Evolutionary conservation across 92 coral and sea anemone species (phyloP).

Genomic region (Parazoanthus swiftii): DNA sequence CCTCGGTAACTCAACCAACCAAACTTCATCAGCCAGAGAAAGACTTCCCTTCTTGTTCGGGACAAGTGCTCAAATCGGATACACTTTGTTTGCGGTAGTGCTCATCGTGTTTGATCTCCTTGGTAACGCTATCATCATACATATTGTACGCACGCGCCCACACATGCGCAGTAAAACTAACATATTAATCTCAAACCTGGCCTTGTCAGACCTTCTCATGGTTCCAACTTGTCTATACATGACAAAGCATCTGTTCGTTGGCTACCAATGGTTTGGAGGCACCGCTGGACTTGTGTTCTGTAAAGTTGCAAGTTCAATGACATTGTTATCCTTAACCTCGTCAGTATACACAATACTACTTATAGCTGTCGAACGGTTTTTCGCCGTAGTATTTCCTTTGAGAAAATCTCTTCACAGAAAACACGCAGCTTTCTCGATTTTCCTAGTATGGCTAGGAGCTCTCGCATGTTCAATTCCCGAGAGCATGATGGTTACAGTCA

Average conservation of each 20-base stretch:
- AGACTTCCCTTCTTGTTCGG: conserved; percentile 1
- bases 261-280: conserved; percentile 75
- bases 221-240: conserved; percentile 61
- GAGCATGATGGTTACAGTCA: conserved; percentile 52
- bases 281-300: conserved; percentile 68
- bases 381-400: conserved; percentile 64
- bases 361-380: conserved; percentile 74
- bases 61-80: conserved; percentile 46
- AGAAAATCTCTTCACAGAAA: conserved; percentile 47
- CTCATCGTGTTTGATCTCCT: conserved; percentile 56
- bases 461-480: conserved; percentile 64
- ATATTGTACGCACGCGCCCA: conserved; percentile 70
- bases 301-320: conserved; percentile 51
- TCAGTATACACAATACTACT: conserved; percentile 69
- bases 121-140: conserved; percentile 70
- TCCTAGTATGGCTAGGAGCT: conserved; percentile 58
- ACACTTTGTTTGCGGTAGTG: conserved; percentile 56
- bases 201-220: conserved; percentile 79
- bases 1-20: not conserved
- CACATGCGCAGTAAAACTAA: conserved; percentile 70
- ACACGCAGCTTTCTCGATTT: conserved; percentile 36
- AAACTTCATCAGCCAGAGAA: not conserved
- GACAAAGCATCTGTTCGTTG: conserved; percentile 57
- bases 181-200: conserved; percentile 69
- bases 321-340: conserved; percentile 55